Percentiles rank a stretch among this genome's conserved stretches.
These are phyloP conservation scores for Drosophila bunnanda DNA, from an alignment of 2,888 invertebrate genomes.

Conservation along the genomic window DNA sequence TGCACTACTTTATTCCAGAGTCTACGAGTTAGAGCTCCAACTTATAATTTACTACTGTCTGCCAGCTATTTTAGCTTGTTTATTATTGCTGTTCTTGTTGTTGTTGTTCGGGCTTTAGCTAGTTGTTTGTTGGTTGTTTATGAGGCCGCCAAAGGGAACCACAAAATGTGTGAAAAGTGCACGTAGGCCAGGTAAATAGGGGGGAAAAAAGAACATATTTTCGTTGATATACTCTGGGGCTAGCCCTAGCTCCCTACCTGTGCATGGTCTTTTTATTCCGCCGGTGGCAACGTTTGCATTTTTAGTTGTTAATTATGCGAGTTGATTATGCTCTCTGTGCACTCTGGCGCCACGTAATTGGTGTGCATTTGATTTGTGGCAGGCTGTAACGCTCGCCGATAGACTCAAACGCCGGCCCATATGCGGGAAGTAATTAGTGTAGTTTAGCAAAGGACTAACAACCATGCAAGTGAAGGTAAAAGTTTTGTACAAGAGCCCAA, in stretches of 20 bases:
- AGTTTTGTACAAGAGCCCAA: constrained; percentile 42
- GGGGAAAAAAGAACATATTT: constrained; percentile 56
- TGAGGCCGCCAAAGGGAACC: constrained; percentile 57
- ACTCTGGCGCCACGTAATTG: constrained; percentile 77
- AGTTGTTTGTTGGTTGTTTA: constrained; percentile 56
- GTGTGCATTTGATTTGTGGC: constrained; percentile 79
- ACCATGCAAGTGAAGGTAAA: constrained; percentile 64
- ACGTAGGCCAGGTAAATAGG: constrained; percentile 54
- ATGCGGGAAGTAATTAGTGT: constrained; percentile 78
- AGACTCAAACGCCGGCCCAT: constrained; percentile 39
- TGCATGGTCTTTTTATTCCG: constrained; percentile 27
- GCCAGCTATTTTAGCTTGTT: constrained; percentile 67
- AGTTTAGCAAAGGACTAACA: constrained; percentile 68
- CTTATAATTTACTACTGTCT: constrained; percentile 78
- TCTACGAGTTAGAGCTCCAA: constrained; percentile 53
- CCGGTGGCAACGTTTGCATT: constrained; percentile 62
- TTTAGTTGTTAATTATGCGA: constrained; percentile 79
- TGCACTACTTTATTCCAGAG: constrained; percentile 61
- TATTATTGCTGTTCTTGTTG: constrained; percentile 49
- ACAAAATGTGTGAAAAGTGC: constrained; percentile 79
- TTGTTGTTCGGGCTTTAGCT: constrained; percentile 33
- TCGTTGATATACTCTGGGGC: constrained; percentile 56
- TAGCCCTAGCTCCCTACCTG: not conserved
- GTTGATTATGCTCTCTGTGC: constrained; percentile 78
- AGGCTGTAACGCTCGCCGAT: constrained; percentile 72